A percentile compares a stretch with the other conserved stretches of the same genome.
Conservation (phyloP, 2,888 invertebrate genomes). For the Coleophora flavipennella region DNA sequence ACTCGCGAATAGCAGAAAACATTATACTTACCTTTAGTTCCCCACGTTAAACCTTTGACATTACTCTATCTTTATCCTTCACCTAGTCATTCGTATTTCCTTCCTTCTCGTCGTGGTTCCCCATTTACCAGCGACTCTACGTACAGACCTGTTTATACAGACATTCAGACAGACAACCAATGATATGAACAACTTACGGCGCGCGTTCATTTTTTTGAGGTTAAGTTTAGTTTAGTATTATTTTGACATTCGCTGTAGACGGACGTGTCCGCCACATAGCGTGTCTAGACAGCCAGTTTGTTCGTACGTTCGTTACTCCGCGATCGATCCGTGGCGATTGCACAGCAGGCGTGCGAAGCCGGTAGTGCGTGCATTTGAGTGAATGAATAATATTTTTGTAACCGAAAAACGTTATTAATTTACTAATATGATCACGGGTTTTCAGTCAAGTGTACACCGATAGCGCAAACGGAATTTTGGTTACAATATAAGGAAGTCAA, state of each 20-base stretch:
- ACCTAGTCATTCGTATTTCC: slow-evolving; percentile 18
- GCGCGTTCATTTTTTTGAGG: slow-evolving; percentile 58
- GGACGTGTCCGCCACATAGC: slow-evolving; percentile 33
- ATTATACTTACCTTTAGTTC: background rate
- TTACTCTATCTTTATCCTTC: slow-evolving; percentile 34
- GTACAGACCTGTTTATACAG: slow-evolving; percentile 6
- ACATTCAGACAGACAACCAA: slow-evolving; percentile 53
- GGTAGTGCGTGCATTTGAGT: slow-evolving; percentile 24
- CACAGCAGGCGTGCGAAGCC: slow-evolving; percentile 42
- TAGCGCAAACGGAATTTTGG: slow-evolving; percentile 16
- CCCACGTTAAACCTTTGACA: slow-evolving; percentile 31
- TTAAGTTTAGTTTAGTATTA: slow-evolving; percentile 59
- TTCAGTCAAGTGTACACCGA: slow-evolving; percentile 31
- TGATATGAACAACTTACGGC: slow-evolving; percentile 55
- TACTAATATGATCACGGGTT: slow-evolving; percentile 32
- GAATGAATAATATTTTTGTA: slow-evolving; percentile 18
- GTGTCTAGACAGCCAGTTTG: slow-evolving; percentile 13
- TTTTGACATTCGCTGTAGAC: slow-evolving; percentile 49
- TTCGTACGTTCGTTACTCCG: slow-evolving; percentile 38
- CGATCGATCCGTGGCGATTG: slow-evolving; percentile 51
- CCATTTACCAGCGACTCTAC: slow-evolving; percentile 44
- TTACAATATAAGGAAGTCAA: slow-evolving; percentile 9
- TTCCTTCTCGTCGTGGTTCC: slow-evolving; percentile 47
- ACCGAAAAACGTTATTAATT: slow-evolving; percentile 16
- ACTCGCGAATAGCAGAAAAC: background rate